phyloP scores from a whole-genome alignment of 2,113 vertebrate genomes.

The Oncorhynchus clarkii region DNA sequence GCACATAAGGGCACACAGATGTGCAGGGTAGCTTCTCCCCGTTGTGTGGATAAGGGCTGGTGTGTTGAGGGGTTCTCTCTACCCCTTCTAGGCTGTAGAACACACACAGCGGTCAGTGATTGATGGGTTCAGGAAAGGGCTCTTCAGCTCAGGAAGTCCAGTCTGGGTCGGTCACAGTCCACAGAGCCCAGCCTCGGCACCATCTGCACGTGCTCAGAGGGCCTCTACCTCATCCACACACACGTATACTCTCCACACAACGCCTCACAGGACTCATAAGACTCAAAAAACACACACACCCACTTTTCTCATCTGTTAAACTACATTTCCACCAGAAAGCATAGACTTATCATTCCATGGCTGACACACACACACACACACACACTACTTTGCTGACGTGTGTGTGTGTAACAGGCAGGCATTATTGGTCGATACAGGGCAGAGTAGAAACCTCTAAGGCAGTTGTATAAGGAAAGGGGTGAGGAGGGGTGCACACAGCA shows the following conservation, averaged over 20 bases:
- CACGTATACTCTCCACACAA: constrained; percentile 7
- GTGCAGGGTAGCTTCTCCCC: not conserved
- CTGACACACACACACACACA: not conserved
- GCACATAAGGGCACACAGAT: not conserved
- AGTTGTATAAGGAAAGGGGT: not conserved
- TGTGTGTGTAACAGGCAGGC: not conserved
- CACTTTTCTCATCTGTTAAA: not conserved
- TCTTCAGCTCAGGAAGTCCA: constrained; percentile 68
- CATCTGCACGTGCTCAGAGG: constrained; percentile 66
- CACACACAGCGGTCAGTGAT: constrained; percentile 49
- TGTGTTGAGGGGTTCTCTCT: no score
- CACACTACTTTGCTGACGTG: not conserved
- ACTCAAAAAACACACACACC: not conserved
- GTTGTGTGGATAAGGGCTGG: no score
- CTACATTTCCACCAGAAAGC: not conserved
- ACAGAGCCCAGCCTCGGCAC: constrained; percentile 51
- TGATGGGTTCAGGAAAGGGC: constrained; percentile 69
- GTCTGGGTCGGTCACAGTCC: constrained; percentile 63
- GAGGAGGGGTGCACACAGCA: not conserved
- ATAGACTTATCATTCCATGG: not conserved
- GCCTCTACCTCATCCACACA: constrained; percentile 9
- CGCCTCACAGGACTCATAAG: not conserved
- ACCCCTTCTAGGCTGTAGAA: not conserved
- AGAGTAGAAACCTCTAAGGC: not conserved
- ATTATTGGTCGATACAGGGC: not conserved